A percentile compares a stretch with the other conserved stretches of the same genome.
Conservation (phyloP, 2,113 vertebrate species). For the Platycercus adscitus region DNA sequence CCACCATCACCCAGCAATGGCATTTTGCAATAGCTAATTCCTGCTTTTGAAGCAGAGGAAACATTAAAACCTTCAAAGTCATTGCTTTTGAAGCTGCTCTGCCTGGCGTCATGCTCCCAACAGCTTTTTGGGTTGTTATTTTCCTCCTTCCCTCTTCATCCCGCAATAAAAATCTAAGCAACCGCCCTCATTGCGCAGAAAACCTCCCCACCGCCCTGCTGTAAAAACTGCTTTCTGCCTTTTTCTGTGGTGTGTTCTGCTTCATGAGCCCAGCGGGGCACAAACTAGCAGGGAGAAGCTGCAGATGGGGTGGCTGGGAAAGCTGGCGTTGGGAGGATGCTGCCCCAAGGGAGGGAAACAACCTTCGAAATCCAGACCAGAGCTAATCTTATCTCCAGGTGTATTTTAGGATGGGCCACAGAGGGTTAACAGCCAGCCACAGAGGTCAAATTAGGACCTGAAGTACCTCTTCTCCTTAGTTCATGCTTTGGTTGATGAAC, state of each 20-base stretch:
- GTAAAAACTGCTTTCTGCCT: neutral
- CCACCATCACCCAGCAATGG: neutral
- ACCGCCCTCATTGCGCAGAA: neutral
- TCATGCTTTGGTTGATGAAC: neutral
- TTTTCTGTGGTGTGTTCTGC: neutral
- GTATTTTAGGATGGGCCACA: neutral
- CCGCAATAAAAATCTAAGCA: neutral
- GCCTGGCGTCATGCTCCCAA: neutral
- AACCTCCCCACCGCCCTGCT: neutral
- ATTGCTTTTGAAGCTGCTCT: neutral
- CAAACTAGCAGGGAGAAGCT: neutral
- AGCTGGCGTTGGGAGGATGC: neutral
- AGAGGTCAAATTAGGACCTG: slow-evolving; percentile 21
- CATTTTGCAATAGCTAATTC: neutral
- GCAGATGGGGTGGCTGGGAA: neutral
- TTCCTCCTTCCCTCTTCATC: neutral
- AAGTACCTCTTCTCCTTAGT: neutral
- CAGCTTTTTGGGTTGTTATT: neutral
- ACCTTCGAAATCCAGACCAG: neutral
- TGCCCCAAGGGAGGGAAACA: neutral
- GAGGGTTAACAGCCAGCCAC: slow-evolving; percentile 37
- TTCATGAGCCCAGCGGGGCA: neutral
- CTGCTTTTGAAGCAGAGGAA: neutral
- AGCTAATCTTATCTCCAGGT: neutral
- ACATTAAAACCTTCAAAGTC: neutral